A percentile compares a stretch with the other conserved stretches of the same genome.
Evolutionary conservation across 2,888 invertebrate species (phyloP).

Genomic region (Gortyna flavago): DNA sequence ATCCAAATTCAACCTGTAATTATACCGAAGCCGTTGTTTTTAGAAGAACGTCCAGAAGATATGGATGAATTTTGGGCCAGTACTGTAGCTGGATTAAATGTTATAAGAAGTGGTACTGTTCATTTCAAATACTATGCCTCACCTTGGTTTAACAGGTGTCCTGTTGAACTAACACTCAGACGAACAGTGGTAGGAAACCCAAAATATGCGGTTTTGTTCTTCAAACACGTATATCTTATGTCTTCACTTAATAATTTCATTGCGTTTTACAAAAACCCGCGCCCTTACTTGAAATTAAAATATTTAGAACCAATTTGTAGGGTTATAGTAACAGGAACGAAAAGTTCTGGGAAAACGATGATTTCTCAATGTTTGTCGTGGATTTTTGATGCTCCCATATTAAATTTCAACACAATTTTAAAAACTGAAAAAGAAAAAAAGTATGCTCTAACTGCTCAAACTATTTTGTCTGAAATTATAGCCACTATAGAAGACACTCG

Average conservation of each 20-base stretch:
- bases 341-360: constrained; percentile 90
- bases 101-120: constrained; percentile 73
- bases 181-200: constrained; percentile 86
- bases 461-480: constrained; percentile 83
- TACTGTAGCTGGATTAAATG: constrained; percentile 74
- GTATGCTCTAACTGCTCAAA: constrained; percentile 74
- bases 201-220: constrained; percentile 90
- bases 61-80: constrained; percentile 84
- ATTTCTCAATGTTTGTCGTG: constrained; percentile 89
- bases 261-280: constrained; percentile 91
- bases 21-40: constrained; percentile 82
- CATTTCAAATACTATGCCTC: constrained; percentile 85
- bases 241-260: constrained; percentile 87
- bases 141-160: constrained; percentile 91
- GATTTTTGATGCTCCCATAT: constrained; percentile 86
- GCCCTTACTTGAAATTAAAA: constrained; percentile 89
- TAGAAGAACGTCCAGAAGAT: constrained; percentile 81
- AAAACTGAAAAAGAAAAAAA: constrained; percentile 76
- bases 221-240: constrained; percentile 91
- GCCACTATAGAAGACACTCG: constrained; percentile 82
- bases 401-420: constrained; percentile 77
- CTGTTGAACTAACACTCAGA: constrained; percentile 91
- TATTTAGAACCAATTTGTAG: constrained; percentile 91
- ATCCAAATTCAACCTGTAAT: constrained; percentile 78
- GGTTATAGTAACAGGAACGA: constrained; percentile 91